Evolutionary conservation across 2,113 vertebrate species (phyloP).

Genomic region (Chelonoidis abingdonii): DNA sequence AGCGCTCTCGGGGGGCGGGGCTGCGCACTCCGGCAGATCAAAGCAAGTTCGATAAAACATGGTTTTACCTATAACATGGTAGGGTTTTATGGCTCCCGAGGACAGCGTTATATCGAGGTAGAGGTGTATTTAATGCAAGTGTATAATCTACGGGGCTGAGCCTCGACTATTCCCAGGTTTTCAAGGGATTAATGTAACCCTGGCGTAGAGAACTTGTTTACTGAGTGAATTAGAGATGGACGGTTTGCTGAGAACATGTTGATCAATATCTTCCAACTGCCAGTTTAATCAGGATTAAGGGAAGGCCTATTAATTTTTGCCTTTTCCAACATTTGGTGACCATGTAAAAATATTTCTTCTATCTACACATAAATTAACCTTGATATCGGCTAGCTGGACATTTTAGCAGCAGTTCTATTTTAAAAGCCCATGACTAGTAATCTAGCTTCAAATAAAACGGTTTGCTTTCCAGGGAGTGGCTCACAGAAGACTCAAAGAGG

Average conservation of each 20-base stretch:
- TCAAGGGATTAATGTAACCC: constrained; percentile 34
- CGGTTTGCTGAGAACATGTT: constrained; percentile 37
- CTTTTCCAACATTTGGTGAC: constrained; percentile 41
- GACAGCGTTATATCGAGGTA: no score
- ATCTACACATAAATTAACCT: constrained; percentile 41
- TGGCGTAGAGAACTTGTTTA: neutral
- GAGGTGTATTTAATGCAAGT: neutral
- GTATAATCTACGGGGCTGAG: neutral
- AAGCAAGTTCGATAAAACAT: no score
- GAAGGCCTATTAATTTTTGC: constrained; percentile 53
- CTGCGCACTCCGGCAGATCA: no score
- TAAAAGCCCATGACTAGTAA: constrained; percentile 44
- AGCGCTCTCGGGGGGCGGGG: no score
- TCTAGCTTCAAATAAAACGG: constrained; percentile 49
- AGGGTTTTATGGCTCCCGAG: no score
- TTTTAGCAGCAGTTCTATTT: neutral
- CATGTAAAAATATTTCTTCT: constrained; percentile 38
- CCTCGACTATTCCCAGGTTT: accelerated
- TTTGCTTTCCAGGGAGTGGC: neutral
- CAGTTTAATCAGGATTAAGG: constrained; percentile 64
- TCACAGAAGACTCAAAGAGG: neutral
- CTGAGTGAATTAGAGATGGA: constrained; percentile 19
- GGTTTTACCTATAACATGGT: no score
- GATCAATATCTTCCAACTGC: constrained; percentile 64
- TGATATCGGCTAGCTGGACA: constrained; percentile 10